Conservation (phyloP, 2,113 vertebrate species). For the Oryzias celebensis region DNA sequence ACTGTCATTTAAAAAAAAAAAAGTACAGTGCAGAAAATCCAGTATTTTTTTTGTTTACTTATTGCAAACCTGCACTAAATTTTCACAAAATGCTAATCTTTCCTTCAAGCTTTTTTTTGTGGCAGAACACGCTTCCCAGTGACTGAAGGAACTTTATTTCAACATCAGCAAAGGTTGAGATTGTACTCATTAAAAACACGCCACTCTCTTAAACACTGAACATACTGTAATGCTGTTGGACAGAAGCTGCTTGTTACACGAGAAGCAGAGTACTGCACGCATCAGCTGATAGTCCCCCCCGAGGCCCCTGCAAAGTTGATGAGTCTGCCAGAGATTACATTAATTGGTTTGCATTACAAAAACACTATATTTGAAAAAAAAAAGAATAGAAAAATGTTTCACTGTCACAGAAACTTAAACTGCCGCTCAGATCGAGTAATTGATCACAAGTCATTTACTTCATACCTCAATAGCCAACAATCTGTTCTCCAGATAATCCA, state of each 20-base stretch:
- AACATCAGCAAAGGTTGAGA: conserved; percentile 17
- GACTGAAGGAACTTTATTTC: conserved; percentile 18
- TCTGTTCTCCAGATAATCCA: conserved; percentile 82
- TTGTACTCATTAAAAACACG: conserved; percentile 56
- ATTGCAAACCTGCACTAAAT: too few relatives aligned
- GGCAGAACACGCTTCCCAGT: conserved; percentile 6
- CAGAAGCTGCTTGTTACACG: conserved; percentile 28
- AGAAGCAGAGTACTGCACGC: conserved; percentile 25
- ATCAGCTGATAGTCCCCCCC: conserved; percentile 33
- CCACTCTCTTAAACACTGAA: conserved; percentile 20
- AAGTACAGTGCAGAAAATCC: too few relatives aligned
- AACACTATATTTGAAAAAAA: conserved; percentile 25
- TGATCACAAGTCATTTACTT: conserved; percentile 1
- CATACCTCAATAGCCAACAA: conserved; percentile 80
- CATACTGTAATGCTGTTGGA: conserved; percentile 29
- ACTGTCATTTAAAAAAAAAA: too few relatives aligned
- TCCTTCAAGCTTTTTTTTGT: background rate
- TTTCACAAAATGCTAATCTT: too few relatives aligned
- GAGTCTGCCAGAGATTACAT: conserved; percentile 57
- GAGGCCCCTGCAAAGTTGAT: conserved; percentile 48
- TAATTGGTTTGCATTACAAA: conserved; percentile 56
- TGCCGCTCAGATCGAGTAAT: background rate
- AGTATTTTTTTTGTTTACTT: too few relatives aligned
- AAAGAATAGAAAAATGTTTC: conserved; percentile 3
- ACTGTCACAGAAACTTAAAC: background rate